Conservation (phyloP, 2,888 invertebrate genomes). For the Drosophila buzzatii region DNA sequence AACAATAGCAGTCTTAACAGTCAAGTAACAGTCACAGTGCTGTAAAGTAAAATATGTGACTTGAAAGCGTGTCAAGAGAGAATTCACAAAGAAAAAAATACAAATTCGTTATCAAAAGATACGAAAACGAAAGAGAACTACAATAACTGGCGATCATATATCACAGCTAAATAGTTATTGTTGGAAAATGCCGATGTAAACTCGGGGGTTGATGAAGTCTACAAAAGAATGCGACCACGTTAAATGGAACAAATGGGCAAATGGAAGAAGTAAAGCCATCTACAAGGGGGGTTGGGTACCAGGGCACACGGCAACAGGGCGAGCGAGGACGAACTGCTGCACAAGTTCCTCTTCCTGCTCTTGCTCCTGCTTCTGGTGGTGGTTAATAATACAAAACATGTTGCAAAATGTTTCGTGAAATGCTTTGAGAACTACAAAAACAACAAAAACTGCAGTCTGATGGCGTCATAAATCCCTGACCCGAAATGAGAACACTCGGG, state of each 20-base stretch:
- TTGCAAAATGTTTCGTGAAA: slow-evolving; percentile 57
- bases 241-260: slow-evolving; percentile 67
- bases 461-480: slow-evolving; percentile 69
- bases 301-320: slow-evolving; percentile 13
- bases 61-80: background rate
- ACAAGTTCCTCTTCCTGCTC: background rate
- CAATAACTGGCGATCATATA: slow-evolving; percentile 7
- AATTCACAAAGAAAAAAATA: background rate
- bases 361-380: slow-evolving; percentile 17
- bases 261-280: background rate
- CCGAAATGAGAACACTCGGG: slow-evolving; percentile 33
- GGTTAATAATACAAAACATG: slow-evolving; percentile 62
- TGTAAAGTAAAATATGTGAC: background rate
- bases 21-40: background rate
- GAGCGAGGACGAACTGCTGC: slow-evolving; percentile 21
- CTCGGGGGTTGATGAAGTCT: slow-evolving; percentile 55
- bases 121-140: background rate
- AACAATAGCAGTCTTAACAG: background rate
- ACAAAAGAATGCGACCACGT: slow-evolving; percentile 59
- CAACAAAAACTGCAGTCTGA: slow-evolving; percentile 64
- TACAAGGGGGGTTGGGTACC: slow-evolving; percentile 24
- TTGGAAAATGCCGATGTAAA: slow-evolving; percentile 35
- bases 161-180: slow-evolving; percentile 21
- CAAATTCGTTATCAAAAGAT: background rate
- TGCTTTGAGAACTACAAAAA: slow-evolving; percentile 43